Evolutionary conservation across 2,797 vertebrate species (phyloP).

Genomic region (Ambastaia sidthimunki): DNA sequence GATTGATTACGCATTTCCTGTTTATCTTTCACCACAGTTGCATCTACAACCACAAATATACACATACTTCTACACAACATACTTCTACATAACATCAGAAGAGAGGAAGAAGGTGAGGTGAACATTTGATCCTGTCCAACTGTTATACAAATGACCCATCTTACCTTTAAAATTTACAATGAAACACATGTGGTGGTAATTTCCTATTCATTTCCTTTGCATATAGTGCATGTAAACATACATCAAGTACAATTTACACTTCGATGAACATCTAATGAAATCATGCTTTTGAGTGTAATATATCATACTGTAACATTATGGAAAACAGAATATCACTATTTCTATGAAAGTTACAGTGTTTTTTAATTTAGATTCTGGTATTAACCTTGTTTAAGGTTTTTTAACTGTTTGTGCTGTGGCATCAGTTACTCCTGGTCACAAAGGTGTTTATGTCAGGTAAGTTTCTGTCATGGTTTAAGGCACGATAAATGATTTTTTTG

Average conservation of each 20-base stretch:
- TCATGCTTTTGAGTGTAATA: background rate
- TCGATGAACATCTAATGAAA: background rate
- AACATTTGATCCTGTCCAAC: conserved; percentile 52
- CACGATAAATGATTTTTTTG: no score
- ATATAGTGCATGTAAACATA: conserved; percentile 8
- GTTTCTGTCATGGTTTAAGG: no score
- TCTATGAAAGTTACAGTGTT: background rate
- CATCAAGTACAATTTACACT: background rate
- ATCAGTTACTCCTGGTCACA: no score
- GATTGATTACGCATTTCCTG: conserved; percentile 45
- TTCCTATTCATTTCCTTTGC: conserved; percentile 38
- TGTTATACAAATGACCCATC: conserved; percentile 39
- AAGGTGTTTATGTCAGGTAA: no score
- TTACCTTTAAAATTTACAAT: conserved; percentile 30
- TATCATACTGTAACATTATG: conserved; percentile 5
- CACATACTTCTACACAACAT: conserved; percentile 52
- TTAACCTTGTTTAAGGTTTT: no score
- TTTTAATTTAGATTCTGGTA: background rate
- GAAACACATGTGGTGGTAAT: background rate
- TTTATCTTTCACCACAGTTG: conserved; percentile 63
- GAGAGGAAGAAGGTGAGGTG: conserved; percentile 31
- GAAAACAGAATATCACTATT: background rate
- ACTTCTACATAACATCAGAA: conserved; percentile 12
- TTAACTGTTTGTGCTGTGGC: background rate
- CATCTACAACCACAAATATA: conserved; percentile 31